A percentile compares a stretch with the other conserved stretches of the same genome.
Conservation (phyloP, 2,888 invertebrate species). For the Cataglyphis altisquamis region DNA sequence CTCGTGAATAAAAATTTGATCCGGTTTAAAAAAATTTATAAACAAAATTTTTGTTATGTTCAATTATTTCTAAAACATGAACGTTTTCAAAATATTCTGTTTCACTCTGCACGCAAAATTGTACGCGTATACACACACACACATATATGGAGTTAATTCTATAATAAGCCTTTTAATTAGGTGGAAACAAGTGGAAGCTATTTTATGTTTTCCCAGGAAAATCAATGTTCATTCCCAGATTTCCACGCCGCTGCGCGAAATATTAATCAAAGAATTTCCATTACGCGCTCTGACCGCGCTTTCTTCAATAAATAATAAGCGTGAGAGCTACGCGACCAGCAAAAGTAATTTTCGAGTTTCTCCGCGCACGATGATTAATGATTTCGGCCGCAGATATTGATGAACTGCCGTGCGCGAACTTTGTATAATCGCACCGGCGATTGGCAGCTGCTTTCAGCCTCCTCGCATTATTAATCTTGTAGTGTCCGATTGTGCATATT, state of each 20-base stretch:
- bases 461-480: slow-evolving; percentile 69
- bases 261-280: slow-evolving; percentile 57
- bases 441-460: slow-evolving; percentile 69
- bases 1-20: background rate
- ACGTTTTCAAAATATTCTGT: background rate
- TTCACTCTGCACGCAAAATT: background rate
- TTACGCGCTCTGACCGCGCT: slow-evolving; percentile 43
- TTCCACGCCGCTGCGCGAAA: slow-evolving; percentile 35
- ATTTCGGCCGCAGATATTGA: slow-evolving; percentile 70
- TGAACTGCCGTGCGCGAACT: slow-evolving; percentile 63
- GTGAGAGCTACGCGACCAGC: slow-evolving; percentile 49
- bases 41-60: background rate
- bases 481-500: slow-evolving; percentile 47
- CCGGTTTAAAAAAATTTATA: background rate
- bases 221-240: slow-evolving; percentile 31
- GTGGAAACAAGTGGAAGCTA: slow-evolving; percentile 12
- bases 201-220: slow-evolving; percentile 26
- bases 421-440: slow-evolving; percentile 62
- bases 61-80: background rate
- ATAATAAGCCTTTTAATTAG: slow-evolving; percentile 26
- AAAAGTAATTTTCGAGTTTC: slow-evolving; percentile 66
- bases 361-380: slow-evolving; percentile 68
- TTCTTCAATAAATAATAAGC: slow-evolving; percentile 68
- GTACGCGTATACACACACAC: background rate
- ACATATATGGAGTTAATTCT: background rate